Conservation (phyloP, 1,140 invertebrate species). For the Marisa cornuarietis region DNA sequence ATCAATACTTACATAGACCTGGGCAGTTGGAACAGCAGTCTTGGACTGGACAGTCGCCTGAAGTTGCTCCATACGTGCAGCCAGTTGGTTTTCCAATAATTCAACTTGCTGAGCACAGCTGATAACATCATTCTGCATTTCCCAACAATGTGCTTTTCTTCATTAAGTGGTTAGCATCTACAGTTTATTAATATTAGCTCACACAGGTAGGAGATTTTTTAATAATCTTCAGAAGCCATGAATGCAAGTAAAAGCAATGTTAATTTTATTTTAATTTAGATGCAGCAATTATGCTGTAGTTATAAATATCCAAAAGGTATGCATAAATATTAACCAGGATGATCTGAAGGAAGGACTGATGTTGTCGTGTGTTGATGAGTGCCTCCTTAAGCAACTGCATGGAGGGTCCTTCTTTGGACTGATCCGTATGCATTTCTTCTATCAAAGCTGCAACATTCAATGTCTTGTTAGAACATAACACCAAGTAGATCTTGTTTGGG, state of each 20-base stretch:
- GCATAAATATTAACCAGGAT: constrained; percentile 54
- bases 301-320: too few relatives aligned
- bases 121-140: constrained; percentile 64
- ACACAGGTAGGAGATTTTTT: too few relatives aligned
- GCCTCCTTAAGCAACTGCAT: constrained; percentile 61
- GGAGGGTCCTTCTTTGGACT: constrained; percentile 48
- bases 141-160: constrained; percentile 1
- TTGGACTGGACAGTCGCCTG: constrained; percentile 66
- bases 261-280: too few relatives aligned
- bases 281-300: too few relatives aligned
- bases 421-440: constrained; percentile 51
- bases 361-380: constrained; percentile 63
- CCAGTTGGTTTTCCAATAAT: constrained; percentile 60
- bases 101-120: constrained; percentile 66
- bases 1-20: constrained; percentile 64
- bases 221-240: too few relatives aligned
- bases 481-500: too few relatives aligned
- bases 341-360: constrained; percentile 64
- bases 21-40: constrained; percentile 66
- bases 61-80: constrained; percentile 62
- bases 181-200: too few relatives aligned
- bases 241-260: too few relatives aligned
- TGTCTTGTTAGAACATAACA: background rate
- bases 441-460: constrained; percentile 49
- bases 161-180: too few relatives aligned